These are phyloP conservation scores for Galemys pyrenaicus DNA, from an alignment of 2,113 vertebrate genomes.

Conservation along the genomic window DNA sequence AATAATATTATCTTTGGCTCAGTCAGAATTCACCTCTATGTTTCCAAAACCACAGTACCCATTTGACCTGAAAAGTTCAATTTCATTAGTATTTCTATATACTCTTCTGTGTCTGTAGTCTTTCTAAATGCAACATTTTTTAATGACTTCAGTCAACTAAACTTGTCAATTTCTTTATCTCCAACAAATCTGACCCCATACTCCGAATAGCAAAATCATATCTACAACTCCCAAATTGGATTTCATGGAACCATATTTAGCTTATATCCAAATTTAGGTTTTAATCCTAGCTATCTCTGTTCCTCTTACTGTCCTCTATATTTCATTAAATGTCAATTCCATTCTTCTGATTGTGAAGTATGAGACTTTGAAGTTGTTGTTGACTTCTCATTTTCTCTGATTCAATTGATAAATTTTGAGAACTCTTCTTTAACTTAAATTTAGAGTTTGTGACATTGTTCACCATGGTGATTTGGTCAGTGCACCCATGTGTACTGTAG, in stretches of 20 bases:
- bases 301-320: accelerated
- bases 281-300: neutral
- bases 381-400: neutral
- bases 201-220: neutral
- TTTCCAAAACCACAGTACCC: neutral
- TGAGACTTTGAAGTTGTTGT: neutral
- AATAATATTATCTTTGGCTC: neutral
- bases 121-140: neutral
- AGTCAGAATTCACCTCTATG: neutral
- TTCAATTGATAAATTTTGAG: neutral
- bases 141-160: neutral
- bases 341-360: neutral
- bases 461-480: neutral
- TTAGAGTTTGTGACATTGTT: neutral
- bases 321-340: neutral
- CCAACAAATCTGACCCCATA: neutral
- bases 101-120: neutral
- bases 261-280: neutral
- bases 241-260: neutral
- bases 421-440: neutral
- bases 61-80: neutral
- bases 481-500: neutral
- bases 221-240: neutral
- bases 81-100: neutral
- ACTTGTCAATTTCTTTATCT: neutral